Base-by-base conservation (phyloP, 1,140 invertebrate genomes). In the Medauroidea extradentata region DNA sequence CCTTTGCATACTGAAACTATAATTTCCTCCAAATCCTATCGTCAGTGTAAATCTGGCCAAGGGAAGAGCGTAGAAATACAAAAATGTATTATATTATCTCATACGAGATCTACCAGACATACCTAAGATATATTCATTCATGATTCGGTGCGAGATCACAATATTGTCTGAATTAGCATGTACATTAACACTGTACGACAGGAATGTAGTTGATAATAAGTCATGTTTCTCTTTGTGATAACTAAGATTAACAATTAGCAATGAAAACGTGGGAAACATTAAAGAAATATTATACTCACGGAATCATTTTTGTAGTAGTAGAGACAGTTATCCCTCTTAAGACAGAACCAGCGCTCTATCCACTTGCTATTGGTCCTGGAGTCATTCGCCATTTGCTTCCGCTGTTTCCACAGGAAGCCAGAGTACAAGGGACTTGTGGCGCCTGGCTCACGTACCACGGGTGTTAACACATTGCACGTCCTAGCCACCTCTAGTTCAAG, bases 261-360 rank as follows among this genome's bases (percentile, higher is more conserved):
- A 43, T 43, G 7, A 44, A n/a, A 44, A 0, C 5, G 23, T 16
- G 14, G 23, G 23, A 44, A 16, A n/a, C 2, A 8, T 2, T n/a
- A 25, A 18, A 4, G 19, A 13, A n/a, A 49, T 3, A 24, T 13
- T 34, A 5, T 52, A 74, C 83, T 81, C 74, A 92, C 89, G 65
- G 81, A 80, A 73, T 94, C 89, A 68, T 86, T 89, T 80, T 95
- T 97, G 75, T 95, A 98, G 76, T 93, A 96, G 76, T 97, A 97
- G 44, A 98, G 81, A 76, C 93, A 96, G 74, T 94, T 91, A 75
- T 98, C 93, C 46, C 87, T 83, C 60, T 94, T 89, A 27, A 98
- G 78, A 43, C 89, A 86, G 75, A 96, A 96, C 90, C 91, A 97
- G 48, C 94, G 79, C 48, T 88, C 80, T 50, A 91, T 87, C 95